Base-by-base conservation (phyloP, 2,797 vertebrate genomes). In the Hippoglossus hippoglossus region DNA sequence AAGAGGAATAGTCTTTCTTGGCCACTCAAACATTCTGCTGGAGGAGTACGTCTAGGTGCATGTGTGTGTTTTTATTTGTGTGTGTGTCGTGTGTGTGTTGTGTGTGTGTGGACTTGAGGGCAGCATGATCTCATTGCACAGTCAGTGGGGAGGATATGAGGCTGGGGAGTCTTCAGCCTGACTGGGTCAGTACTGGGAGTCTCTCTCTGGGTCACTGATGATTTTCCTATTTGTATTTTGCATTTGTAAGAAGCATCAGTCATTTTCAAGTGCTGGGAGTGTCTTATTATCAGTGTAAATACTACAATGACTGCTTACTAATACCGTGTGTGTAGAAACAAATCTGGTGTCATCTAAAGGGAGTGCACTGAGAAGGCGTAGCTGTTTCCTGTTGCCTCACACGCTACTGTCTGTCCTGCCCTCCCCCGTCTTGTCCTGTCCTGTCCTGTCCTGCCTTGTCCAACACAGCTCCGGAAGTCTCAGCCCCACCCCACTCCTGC, bases 401-500 rank as follows among this genome's bases (percentile, higher is more conserved):
- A 74, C 22, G 15, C 55, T 47, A 39, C 36, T 13, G 12, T 57
- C 67, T 58, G 70, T 67, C 73, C 73, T 71, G 60, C 59, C 79
- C 73, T 80, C 77, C 70, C 81, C 67, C 49, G 53, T 75, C 56
- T 65, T 46, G 47, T 83, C 71, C 66, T 65, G 72, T 80, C 36
- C 67, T 56, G 71, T 87, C 77, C 67, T 56, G 71, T 87, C 77
- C 80, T 75, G 84, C 76, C 84, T 82, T 36, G 77, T 86, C 83
- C 68, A 59, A 59, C 68, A 51, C 46, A 52, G 79, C 74, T 79
- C 82, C 80, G 69, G 90, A 91, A 84, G 84, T 81, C 71, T 12
- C 56, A 25, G 79, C 84, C 91, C 72, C 82, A 76, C 79, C 92
- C 88, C 41, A 39, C 65, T 71, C 65, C 89, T 86, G 82, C 83